Base-by-base conservation (phyloP, 2,113 vertebrate species). In the Nymphicus hollandicus region DNA sequence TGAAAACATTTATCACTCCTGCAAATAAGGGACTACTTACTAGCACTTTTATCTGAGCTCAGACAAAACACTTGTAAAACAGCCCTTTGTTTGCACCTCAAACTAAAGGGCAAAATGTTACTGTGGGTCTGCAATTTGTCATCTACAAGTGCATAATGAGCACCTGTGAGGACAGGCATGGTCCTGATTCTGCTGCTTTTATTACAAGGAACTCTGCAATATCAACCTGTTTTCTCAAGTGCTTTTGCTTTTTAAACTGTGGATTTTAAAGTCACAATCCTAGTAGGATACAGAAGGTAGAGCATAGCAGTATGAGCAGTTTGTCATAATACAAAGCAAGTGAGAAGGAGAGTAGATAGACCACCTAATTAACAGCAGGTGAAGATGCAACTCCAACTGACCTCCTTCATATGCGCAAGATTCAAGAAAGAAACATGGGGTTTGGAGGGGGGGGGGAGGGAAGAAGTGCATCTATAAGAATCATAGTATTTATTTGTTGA, bases 401-500 rank as follows among this genome's bases (percentile, higher is more conserved):
- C 29, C 28, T 33, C 37, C 66, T 49, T 41, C 41, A 29, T 29
- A 41, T 1, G 2, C 16, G 60, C 13, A 46, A 66, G 83, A 53
- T 35, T 28, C 35, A 56, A 70, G 41, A 61, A 74, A 41, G 27
- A 69, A 78, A 35, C 31, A 43, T 5, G 29, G 27, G 1, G 2
- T 3, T 29, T n/a, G n/a, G n/a, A n/a, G n/a, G 4, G 5, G 8
- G 2, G 1, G 6, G 29, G 11, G 8, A 13, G 2, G 1, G 14
- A 37, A 37, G 18, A 11, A 55, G 33, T 66, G 31, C 46, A 55
- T 50, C 35, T 87, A 7, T 10, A 68, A 13, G 31, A 43, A 49
- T 77, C 39, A 39, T n/a, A 79, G 33, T 14, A 88, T 53, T 84
- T 80, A 65, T 25, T 70, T 80, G n/a, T 41, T 52, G 28, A 69